These are phyloP conservation scores for Drosophila mettleri DNA, from an alignment of 2,888 invertebrate genomes.

Conservation along the genomic window DNA sequence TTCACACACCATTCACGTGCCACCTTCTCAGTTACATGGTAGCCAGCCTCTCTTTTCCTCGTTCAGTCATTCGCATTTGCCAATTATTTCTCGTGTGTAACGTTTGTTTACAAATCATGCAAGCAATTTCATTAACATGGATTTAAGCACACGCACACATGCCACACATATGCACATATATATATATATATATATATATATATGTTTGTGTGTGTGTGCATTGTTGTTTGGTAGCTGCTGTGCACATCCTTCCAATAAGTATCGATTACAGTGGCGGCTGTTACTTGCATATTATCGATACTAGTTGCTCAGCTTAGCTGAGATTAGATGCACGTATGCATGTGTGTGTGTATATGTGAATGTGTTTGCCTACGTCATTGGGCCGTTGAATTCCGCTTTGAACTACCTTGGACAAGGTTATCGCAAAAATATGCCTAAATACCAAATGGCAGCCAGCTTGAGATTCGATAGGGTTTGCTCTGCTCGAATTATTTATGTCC, in stretches of 20 bases:
- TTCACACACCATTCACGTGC: constrained; percentile 78
- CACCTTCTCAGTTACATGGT: constrained; percentile 43
- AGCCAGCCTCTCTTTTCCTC: constrained; percentile 17
- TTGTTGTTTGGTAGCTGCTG: background rate
- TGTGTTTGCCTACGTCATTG: constrained; percentile 17
- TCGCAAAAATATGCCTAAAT: constrained; percentile 32
- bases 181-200: background rate
- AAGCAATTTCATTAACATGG: constrained; percentile 1
- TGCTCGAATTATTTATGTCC: constrained; percentile 25
- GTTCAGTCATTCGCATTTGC: background rate
- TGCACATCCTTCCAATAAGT: constrained; percentile 28
- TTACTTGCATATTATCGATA: constrained; percentile 40
- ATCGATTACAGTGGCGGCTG: constrained; percentile 25
- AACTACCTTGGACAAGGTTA: constrained; percentile 66
- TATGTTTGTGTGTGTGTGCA: background rate
- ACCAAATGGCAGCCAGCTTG: constrained; percentile 35
- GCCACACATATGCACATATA: background rate
- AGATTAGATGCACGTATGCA: constrained; percentile 35
- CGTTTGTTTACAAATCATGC: constrained; percentile 60
- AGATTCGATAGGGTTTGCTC: constrained; percentile 12
- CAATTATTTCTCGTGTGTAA: constrained; percentile 31
- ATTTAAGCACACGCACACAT: background rate
- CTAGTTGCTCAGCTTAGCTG: background rate
- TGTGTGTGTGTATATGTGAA: background rate
- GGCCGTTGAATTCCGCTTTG: constrained; percentile 49